phyloP scores from a whole-genome alignment of 2,113 vertebrate genomes.

The Brienomyrus brachyistius region DNA sequence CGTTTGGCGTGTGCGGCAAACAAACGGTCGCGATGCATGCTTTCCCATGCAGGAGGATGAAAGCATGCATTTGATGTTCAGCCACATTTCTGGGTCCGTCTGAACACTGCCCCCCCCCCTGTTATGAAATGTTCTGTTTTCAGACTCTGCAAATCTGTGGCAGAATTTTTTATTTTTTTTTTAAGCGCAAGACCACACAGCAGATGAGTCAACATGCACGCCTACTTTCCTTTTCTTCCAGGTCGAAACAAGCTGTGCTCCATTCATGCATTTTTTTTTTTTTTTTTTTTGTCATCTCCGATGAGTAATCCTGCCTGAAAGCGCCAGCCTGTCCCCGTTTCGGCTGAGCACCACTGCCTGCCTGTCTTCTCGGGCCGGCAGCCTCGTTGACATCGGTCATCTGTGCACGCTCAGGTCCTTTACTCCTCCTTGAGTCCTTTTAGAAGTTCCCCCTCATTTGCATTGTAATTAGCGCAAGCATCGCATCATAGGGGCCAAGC shows the following conservation, averaged over 20 bases:
- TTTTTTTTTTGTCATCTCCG: neutral
- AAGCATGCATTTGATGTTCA: neutral
- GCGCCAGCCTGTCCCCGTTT: neutral
- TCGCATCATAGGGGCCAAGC: neutral
- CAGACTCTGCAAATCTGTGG: neutral
- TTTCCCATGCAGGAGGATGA: neutral
- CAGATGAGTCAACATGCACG: conserved; percentile 13
- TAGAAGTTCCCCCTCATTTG: neutral
- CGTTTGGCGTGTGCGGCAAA: too few relatives aligned
- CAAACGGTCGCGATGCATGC: neutral
- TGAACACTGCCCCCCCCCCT: neutral
- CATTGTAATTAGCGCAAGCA: neutral
- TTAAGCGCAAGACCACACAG: conserved; percentile 10
- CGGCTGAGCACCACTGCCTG: neutral
- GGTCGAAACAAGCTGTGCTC: conserved; percentile 19
- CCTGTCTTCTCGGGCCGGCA: neutral
- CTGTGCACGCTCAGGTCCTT: neutral
- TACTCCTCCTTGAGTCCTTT: neutral
- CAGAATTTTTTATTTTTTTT: neutral
- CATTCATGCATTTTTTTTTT: conserved; percentile 16
- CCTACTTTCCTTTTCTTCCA: conserved; percentile 3
- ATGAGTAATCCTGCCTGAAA: conserved; percentile 17
- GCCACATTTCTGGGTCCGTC: neutral
- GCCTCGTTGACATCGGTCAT: neutral
- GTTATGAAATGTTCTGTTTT: conserved; percentile 6